phyloP scores from a whole-genome alignment of 1,140 invertebrate genomes.

The Armadillidium nasatum region DNA sequence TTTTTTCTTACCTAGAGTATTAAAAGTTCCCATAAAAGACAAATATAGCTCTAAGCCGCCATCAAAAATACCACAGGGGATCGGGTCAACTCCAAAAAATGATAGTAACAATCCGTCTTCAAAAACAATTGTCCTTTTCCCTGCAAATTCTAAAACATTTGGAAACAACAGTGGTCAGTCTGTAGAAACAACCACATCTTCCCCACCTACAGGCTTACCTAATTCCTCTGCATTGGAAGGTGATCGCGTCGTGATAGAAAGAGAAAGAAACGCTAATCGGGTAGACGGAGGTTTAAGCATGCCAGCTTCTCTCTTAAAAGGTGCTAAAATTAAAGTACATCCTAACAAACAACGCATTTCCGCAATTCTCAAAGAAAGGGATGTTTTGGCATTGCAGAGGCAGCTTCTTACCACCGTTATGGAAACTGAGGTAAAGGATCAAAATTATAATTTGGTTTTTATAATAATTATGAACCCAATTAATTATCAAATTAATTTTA shows the following conservation, averaged over 20 bases:
- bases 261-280: slow-evolving; percentile 31
- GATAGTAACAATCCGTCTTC: background rate
- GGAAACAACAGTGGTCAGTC: background rate
- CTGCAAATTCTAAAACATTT: background rate
- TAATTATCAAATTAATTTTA: too few relatives aligned
- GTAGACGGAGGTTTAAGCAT: slow-evolving; percentile 39
- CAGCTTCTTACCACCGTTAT: slow-evolving; percentile 75
- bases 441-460: background rate
- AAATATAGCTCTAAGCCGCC: background rate
- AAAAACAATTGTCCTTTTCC: background rate
- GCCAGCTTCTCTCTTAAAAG: slow-evolving; percentile 38
- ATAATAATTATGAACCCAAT: too few relatives aligned
- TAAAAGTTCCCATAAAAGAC: slow-evolving; percentile 41
- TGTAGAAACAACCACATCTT: background rate
- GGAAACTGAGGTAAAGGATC: slow-evolving; percentile 67
- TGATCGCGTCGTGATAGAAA: slow-evolving; percentile 36
- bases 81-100: background rate
- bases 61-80: background rate
- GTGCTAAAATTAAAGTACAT: slow-evolving; percentile 39
- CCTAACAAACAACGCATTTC: slow-evolving; percentile 62
- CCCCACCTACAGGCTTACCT: background rate
- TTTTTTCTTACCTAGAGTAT: slow-evolving; percentile 34
- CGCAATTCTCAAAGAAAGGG: slow-evolving; percentile 72
- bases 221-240: background rate
- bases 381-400: slow-evolving; percentile 72